A percentile compares a stretch with the other conserved stretches of the same genome.
Conservation (phyloP, 2,888 invertebrate species). For the Xestia c-nigrum region DNA sequence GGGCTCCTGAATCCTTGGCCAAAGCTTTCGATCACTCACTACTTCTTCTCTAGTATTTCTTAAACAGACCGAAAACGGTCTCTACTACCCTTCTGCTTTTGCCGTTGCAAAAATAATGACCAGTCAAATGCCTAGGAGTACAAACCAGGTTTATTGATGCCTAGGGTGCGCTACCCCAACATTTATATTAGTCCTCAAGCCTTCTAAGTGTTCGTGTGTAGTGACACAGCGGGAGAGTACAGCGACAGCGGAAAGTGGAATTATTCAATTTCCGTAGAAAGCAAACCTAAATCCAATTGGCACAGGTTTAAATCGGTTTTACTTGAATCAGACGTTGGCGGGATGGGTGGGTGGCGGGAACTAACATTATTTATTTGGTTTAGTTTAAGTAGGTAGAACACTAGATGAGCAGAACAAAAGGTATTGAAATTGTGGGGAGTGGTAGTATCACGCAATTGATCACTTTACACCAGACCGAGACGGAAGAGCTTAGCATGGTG, state of each 20-base stretch:
- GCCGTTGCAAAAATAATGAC: neutral
- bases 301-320: conserved; percentile 63
- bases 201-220: conserved; percentile 27
- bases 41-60: neutral
- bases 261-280: conserved; percentile 68
- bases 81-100: neutral
- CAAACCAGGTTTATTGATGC: neutral
- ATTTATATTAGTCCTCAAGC: neutral
- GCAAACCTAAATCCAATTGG: conserved; percentile 67
- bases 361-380: conserved; percentile 33
- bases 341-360: conserved; percentile 5
- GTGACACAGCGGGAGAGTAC: conserved; percentile 22
- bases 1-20: neutral
- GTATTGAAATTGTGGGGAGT: neutral
- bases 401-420: neutral
- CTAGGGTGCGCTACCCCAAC: neutral
- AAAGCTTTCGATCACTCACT: neutral
- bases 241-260: conserved; percentile 55
- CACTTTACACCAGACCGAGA: neutral
- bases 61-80: neutral
- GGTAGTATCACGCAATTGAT: neutral
- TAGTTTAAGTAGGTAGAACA: conserved; percentile 7
- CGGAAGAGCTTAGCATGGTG: neutral
- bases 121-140: neutral
- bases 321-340: conserved; percentile 47